A percentile compares a stretch with the other conserved stretches of the same genome.
Evolutionary conservation across 2,797 vertebrate genomes (phyloP).

Genomic region (Hyperoplus immaculatus): DNA sequence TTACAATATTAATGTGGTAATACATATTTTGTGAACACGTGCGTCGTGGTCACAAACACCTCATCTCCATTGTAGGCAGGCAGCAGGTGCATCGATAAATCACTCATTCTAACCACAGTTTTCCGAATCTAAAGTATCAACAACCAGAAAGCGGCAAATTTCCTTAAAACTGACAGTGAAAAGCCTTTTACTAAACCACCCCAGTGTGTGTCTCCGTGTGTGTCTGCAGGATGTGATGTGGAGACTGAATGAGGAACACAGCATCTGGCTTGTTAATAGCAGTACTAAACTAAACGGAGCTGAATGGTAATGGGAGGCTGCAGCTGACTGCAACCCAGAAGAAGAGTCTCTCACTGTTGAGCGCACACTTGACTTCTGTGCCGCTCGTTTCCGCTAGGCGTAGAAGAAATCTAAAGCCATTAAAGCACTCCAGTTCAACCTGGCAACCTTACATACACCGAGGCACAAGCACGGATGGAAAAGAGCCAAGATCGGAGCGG

Average conservation of each 20-base stretch:
- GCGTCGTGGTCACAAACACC: not conserved
- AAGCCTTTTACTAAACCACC: constrained; percentile 42
- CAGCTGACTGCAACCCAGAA: constrained; percentile 77
- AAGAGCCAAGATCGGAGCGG: constrained; percentile 33
- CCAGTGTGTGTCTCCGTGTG: constrained; percentile 20
- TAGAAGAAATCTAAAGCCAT: constrained; percentile 66
- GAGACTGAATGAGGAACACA: constrained; percentile 63
- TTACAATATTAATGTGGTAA: not conserved
- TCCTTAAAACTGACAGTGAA: constrained; percentile 36
- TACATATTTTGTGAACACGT: not conserved
- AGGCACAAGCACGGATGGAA: constrained; percentile 24
- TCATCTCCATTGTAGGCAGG: constrained; percentile 12
- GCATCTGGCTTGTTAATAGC: constrained; percentile 81
- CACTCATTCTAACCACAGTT: constrained; percentile 27
- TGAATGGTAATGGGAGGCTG: constrained; percentile 78
- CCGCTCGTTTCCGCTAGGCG: constrained; percentile 57
- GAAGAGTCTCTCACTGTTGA: constrained; percentile 71
- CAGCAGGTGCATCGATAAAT: constrained; percentile 63
- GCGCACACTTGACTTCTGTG: constrained; percentile 63
- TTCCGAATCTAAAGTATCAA: constrained; percentile 28
- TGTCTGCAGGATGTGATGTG: constrained; percentile 61
- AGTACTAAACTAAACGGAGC: constrained; percentile 60
- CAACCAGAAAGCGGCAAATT: constrained; percentile 6
- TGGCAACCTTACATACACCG: constrained; percentile 58
- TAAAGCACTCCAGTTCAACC: constrained; percentile 60